Evolutionary conservation across 2,888 invertebrate species (phyloP), one percentile per base, ranked within the genome.

Genomic region (Alloplasta piceator): DNA sequence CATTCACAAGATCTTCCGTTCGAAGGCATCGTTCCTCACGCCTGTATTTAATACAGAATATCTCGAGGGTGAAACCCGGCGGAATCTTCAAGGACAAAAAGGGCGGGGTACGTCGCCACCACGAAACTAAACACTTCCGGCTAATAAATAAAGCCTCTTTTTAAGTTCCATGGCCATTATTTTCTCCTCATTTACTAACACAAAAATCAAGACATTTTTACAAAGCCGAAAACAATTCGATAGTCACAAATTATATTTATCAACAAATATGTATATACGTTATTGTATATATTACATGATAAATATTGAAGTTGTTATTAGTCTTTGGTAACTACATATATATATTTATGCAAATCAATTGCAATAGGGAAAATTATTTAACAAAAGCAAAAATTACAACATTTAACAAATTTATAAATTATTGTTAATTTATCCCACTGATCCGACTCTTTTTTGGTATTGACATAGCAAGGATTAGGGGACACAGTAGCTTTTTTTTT

Each of bases 121-220:
- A 9, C 6, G 76, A 76, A 80, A 80, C 73, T 80, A 68, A 80
- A 80, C 71, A 80, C 76, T 80, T 76, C 80, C 80, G 80, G 80
- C 68, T 76, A 80, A 76, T 74, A 76, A 75, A 80, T 67, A 43
- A 60, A 38, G 56, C 63, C 46, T 39, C 61, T 6, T 16, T 61
- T 48, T 55, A 38, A 58, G 43, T 58, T 61, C 68, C 52, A 43
- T 67, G 58, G 26, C 26, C 26, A 68, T 72, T 43, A 36, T 12
- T 52, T 63, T 68, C n/a, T 52, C 50, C 52, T 66, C 43, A 36
- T 58, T 38, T 12, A 46, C 38, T 52, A 7, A 14, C n/a, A 14
- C 39, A 26, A 26, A 3, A 36, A 6, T 38, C 12, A 1, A 41
- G 14, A 50, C 6, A 10, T 26, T 55, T 55, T 55, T 16, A 26